Evolutionary conservation across 2,888 invertebrate genomes (phyloP).

Genomic region (Gasteruption jaculator): DNA sequence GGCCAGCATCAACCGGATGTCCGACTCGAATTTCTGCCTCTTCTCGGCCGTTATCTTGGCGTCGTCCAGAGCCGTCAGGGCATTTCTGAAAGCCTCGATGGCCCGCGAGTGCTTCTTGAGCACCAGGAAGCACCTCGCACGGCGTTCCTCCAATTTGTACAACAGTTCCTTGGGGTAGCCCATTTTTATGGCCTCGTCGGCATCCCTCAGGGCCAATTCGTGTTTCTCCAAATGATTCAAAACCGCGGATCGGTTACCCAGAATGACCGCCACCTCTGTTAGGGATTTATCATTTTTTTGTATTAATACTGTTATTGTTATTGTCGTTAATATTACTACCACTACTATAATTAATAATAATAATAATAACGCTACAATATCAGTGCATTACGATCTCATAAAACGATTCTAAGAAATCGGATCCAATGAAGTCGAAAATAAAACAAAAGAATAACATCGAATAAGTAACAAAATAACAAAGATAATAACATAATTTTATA

Average conservation of each 20-base stretch:
- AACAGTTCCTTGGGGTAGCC: conserved; percentile 69
- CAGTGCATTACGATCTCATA: too few relatives aligned
- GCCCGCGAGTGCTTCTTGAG: conserved; percentile 65
- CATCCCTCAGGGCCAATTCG: conserved; percentile 66
- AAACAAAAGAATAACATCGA: too few relatives aligned
- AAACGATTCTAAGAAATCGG: too few relatives aligned
- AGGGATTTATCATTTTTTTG: too few relatives aligned
- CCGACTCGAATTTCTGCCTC: conserved; percentile 61
- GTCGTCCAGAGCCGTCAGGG: conserved; percentile 65
- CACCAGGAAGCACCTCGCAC: conserved; percentile 67
- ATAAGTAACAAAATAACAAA: too few relatives aligned
- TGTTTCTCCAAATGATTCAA: conserved; percentile 69
- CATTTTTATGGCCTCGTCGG: conserved; percentile 61
- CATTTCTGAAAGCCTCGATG: conserved; percentile 62
- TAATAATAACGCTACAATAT: too few relatives aligned
- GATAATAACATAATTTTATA: too few relatives aligned
- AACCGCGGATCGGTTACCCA: conserved; percentile 79
- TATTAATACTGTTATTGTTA: too few relatives aligned
- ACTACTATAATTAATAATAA: too few relatives aligned
- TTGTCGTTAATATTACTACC: too few relatives aligned
- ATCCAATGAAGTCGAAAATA: too few relatives aligned
- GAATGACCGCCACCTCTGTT: conserved; percentile 64
- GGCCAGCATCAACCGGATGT: conserved; percentile 68
- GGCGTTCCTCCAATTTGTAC: conserved; percentile 74
- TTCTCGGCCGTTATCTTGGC: conserved; percentile 62